Base-by-base conservation (phyloP, 2,888 invertebrate species). In the Dyspetes luteomarginatus region DNA sequence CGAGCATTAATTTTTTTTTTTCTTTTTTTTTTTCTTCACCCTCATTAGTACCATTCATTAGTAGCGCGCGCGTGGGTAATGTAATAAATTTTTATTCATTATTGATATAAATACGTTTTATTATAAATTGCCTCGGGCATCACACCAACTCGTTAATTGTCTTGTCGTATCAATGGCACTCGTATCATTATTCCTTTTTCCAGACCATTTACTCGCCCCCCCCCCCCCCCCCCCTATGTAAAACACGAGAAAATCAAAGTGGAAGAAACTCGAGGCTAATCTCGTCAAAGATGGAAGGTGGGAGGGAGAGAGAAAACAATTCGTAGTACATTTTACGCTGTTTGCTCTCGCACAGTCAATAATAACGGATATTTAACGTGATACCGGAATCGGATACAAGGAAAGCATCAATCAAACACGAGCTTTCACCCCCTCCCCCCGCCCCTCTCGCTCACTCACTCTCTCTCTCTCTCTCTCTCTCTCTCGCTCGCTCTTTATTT, bases 371-470 rank as follows among this genome's bases (percentile, higher is more conserved):
- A 22, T 22, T 69, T 17, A 28, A 85, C 79, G 84, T 74, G 86
- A 86, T 88, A 89, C 85, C 87, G 88, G 85, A 87, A 88, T 87
- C 85, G 87, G 85, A 89, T 88, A 88, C 85, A 87, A 86, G 87
- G 85, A 88, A 88, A 85, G 85, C 84, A 86, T 89, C 86, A 86
- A 86, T 89, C 86, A 87, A 60, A 69, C 17, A 41, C 19, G 28
- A 17, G n/a, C 60, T 17, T 12, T 22, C 30, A 30, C 48, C 2
- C 26, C 26, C 55, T 24, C 55, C 9, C n/a, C n/a, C n/a, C n/a
- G n/a, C n/a, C n/a, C n/a, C n/a, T n/a, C n/a, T n/a, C n/a, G n/a
- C n/a, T n/a, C n/a, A n/a, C n/a, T n/a, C n/a, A n/a, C n/a, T n/a
- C n/a, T n/a, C n/a, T n/a, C n/a, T n/a, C n/a, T n/a, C n/a, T n/a